Percentiles rank a stretch among this genome's conserved stretches.
Conservation (phyloP, 2,113 vertebrate genomes). For the Chaetodon auriga region DNA sequence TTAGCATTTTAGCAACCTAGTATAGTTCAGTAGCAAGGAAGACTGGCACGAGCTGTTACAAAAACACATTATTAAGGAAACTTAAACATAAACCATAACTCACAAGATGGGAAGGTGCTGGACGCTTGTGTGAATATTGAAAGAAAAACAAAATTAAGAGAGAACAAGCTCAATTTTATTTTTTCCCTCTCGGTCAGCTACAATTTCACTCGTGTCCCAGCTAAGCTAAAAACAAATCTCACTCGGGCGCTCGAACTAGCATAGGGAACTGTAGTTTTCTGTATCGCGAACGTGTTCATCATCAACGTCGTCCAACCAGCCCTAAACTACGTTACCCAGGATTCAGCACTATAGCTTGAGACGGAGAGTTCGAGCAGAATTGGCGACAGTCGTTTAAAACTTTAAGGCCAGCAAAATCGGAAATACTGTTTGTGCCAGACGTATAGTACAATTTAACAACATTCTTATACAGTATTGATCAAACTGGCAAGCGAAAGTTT, state of each 20-base stretch:
- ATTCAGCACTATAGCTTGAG: neutral
- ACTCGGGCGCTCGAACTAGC: conserved; percentile 2
- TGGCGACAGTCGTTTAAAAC: conserved; percentile 4
- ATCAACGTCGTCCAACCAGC: accelerated
- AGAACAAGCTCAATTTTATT: neutral
- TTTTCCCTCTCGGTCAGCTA: neutral
- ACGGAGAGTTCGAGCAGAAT: conserved; percentile 7
- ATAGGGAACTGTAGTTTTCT: conserved; percentile 79
- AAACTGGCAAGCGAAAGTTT: accelerated
- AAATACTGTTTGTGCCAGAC: neutral
- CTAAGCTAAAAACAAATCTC: conserved; percentile 82
- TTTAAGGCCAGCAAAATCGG: neutral
- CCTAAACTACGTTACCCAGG: conserved; percentile 80
- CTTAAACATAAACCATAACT: conserved; percentile 18
- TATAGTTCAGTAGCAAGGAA: neutral
- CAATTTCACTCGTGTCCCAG: conserved; percentile 37
- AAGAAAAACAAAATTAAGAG: neutral
- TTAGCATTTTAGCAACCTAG: conserved; percentile 57
- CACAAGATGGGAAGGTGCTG: neutral
- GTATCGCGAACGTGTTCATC: accelerated
- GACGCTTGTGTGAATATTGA: neutral
- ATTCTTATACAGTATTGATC: accelerated
- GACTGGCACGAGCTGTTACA: neutral
- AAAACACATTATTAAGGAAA: neutral
- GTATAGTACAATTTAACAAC: neutral